phyloP scores from a whole-genome alignment of 1,140 invertebrate species.

The Daktulosphaira vitifoliae region DNA sequence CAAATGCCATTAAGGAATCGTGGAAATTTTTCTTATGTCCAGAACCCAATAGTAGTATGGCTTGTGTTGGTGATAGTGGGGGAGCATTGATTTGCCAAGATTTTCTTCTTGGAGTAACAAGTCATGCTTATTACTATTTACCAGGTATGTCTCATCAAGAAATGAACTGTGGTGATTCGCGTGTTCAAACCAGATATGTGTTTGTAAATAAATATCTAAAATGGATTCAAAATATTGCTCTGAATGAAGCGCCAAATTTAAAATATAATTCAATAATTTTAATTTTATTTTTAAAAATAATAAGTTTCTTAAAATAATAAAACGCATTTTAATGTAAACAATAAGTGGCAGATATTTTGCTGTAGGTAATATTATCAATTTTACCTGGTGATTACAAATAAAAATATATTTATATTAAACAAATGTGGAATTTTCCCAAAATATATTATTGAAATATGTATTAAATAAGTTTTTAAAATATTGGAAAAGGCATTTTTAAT shows the following conservation, averaged over 20 bases:
- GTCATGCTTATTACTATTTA: slow-evolving; percentile 16
- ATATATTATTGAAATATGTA: too few relatives aligned
- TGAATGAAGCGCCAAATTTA: not conserved
- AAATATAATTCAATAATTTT: not conserved
- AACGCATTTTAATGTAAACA: too few relatives aligned
- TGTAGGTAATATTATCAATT: too few relatives aligned
- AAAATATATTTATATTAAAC: too few relatives aligned
- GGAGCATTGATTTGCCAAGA: slow-evolving; percentile 8
- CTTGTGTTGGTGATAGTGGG: slow-evolving; percentile 8
- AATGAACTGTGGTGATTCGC: not conserved
- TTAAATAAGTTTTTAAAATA: too few relatives aligned
- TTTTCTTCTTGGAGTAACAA: not conserved
- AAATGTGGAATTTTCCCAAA: too few relatives aligned
- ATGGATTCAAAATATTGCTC: not conserved
- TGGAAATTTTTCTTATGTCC: slow-evolving; percentile 9
- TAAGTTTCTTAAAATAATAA: too few relatives aligned
- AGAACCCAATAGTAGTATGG: not conserved
- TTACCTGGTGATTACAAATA: too few relatives aligned
- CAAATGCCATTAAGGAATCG: not conserved
- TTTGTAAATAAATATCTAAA: not conserved
- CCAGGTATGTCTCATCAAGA: not conserved
- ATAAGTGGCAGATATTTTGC: too few relatives aligned
- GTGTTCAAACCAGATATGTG: slow-evolving; percentile 12
- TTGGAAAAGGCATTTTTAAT: too few relatives aligned
- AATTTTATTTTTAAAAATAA: too few relatives aligned